phyloP scores from a whole-genome alignment of 2,113 vertebrate species.

The Scytalopus superciliaris region DNA sequence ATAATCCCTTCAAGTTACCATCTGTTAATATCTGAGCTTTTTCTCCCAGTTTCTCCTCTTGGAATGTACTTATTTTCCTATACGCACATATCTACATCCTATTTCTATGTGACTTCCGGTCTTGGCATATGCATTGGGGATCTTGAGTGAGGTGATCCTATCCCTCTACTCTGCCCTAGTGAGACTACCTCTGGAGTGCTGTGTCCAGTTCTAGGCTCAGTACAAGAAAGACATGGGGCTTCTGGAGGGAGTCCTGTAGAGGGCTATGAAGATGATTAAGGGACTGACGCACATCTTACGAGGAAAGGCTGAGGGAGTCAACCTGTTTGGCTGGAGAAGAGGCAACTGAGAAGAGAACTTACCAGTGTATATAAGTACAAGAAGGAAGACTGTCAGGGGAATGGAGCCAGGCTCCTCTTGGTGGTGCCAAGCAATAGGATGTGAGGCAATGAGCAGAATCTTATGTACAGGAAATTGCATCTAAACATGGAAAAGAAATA shows the following conservation, averaged over 20 bases:
- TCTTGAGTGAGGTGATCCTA: not conserved
- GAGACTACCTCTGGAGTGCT: not conserved
- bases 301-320: not conserved
- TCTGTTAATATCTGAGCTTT: no score
- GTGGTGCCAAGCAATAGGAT: not conserved
- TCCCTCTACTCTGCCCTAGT: not conserved
- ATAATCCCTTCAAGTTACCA: no score
- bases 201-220: not conserved
- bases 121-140: not conserved
- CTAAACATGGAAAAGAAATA: not conserved
- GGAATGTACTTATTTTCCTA: not conserved
- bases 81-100: not conserved
- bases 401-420: accelerated
- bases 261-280: not conserved
- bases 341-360: not conserved
- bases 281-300: not conserved
- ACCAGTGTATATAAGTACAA: not conserved
- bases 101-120: not conserved
- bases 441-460: not conserved
- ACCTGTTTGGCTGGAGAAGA: not conserved
- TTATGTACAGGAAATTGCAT: not conserved
- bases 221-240: not conserved
- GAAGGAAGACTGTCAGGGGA: not conserved
- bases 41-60: not conserved
- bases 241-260: not conserved